phyloP scores from a whole-genome alignment of 2,888 invertebrate species.

The Biston betularia region DNA sequence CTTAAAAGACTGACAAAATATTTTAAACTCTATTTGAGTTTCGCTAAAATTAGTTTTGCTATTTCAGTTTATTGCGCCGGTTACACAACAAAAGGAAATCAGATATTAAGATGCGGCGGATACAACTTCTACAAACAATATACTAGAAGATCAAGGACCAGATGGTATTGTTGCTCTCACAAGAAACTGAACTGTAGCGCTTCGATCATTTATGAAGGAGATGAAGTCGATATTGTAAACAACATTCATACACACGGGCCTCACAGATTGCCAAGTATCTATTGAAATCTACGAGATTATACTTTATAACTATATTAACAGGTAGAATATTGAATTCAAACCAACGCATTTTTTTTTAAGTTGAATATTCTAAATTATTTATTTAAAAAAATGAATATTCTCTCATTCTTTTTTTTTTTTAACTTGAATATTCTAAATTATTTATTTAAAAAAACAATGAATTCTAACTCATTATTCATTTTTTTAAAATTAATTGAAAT shows the following conservation, averaged over 20 bases:
- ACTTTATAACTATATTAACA: too few species aligned
- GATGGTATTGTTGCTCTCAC: slow-evolving; percentile 4
- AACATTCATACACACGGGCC: slow-evolving; percentile 2
- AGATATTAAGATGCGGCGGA: neutral
- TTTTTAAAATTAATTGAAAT: too few species aligned
- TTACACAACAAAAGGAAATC: neutral
- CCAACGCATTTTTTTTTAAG: too few species aligned
- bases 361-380: too few species aligned
- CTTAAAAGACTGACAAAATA: too few species aligned
- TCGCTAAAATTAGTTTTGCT: neutral
- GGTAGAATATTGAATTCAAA: too few species aligned
- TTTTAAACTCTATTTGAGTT: too few species aligned
- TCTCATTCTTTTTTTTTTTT: too few species aligned
- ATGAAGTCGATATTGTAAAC: neutral
- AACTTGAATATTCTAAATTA: too few species aligned
- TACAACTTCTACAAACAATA: slow-evolving; percentile 11
- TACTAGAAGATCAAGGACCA: neutral
- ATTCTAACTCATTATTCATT: too few species aligned
- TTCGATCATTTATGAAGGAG: slow-evolving; percentile 4
- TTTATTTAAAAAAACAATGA: too few species aligned
- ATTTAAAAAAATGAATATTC: too few species aligned
- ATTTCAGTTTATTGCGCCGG: slow-evolving; percentile 4
- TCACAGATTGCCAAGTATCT: neutral
- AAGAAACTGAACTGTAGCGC: neutral
- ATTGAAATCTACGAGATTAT: neutral